These are phyloP conservation scores for Eurytoma adleriae DNA, from an alignment of 2,888 invertebrate species.

Conservation along the genomic window DNA sequence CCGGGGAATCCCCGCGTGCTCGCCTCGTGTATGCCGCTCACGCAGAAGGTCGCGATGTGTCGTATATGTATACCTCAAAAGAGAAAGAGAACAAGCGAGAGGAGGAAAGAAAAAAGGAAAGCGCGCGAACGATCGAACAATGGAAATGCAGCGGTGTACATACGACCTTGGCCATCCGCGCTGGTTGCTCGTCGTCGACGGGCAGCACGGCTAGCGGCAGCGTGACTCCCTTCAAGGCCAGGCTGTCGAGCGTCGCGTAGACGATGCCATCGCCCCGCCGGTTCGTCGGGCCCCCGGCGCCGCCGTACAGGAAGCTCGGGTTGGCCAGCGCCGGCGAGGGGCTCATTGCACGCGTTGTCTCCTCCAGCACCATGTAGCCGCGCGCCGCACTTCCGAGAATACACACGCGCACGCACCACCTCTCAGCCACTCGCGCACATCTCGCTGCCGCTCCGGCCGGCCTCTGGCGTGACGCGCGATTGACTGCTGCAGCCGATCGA, in stretches of 20 bases:
- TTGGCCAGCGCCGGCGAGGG: slow-evolving; percentile 63
- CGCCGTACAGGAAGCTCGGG: slow-evolving; percentile 66
- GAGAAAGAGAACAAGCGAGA: too few relatives aligned
- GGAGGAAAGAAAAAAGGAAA: too few relatives aligned
- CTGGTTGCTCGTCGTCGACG: slow-evolving; percentile 56
- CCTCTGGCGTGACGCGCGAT: neutral
- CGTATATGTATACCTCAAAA: too few relatives aligned
- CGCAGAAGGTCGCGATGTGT: too few relatives aligned
- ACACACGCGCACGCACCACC: too few relatives aligned
- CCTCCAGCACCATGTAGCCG: too few relatives aligned
- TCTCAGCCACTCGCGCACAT: neutral
- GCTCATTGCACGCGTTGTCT: slow-evolving; percentile 23
- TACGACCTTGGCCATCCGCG: slow-evolving; percentile 23
- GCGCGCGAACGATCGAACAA: too few relatives aligned
- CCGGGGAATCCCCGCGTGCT: too few relatives aligned
- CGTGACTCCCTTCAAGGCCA: slow-evolving; percentile 68
- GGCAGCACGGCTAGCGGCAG: slow-evolving; percentile 69
- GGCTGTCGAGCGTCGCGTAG: slow-evolving; percentile 70
- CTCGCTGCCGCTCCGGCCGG: neutral
- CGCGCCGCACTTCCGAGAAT: too few relatives aligned
- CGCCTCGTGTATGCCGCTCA: too few relatives aligned
- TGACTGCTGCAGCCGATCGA: neutral
- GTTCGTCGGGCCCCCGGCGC: neutral
- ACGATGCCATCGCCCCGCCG: slow-evolving; percentile 52
- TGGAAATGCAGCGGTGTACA: too few relatives aligned